phyloP scores from a whole-genome alignment of 2,888 invertebrate genomes.

The Melieria omissa region DNA sequence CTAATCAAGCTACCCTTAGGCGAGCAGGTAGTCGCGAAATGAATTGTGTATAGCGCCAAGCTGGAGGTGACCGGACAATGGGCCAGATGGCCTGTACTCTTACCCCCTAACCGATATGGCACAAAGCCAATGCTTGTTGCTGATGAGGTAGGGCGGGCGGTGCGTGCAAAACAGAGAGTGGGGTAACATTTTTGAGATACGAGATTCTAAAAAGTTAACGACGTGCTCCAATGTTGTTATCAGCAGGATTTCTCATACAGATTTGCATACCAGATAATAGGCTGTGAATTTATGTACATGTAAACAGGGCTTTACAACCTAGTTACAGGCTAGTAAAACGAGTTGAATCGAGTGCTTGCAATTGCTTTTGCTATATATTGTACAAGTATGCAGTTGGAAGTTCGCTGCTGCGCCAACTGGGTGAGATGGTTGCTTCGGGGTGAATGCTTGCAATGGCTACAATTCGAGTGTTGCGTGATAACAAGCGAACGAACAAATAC shows the following conservation, averaged over 20 bases:
- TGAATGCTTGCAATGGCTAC: too few species aligned
- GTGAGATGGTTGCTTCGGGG: too few species aligned
- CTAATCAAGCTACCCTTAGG: constrained; percentile 22
- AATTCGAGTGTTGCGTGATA: constrained; percentile 23
- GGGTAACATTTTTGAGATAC: constrained; percentile 55
- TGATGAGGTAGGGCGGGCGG: neutral
- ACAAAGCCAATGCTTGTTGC: neutral
- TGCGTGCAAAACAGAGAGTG: neutral
- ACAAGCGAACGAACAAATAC: neutral
- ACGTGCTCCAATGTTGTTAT: constrained; percentile 51
- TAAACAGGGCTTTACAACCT: constrained; percentile 67
- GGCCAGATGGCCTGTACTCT: too few species aligned
- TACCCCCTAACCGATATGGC: too few species aligned
- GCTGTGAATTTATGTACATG: constrained; percentile 46
- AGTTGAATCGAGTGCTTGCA: constrained; percentile 55
- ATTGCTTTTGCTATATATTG: neutral
- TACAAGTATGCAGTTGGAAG: neutral
- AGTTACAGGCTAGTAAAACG: constrained; percentile 67
- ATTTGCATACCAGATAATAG: constrained; percentile 49
- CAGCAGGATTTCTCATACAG: neutral
- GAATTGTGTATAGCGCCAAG: constrained; percentile 4
- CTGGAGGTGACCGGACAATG: neutral
- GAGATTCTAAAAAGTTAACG: constrained; percentile 65
- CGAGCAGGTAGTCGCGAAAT: neutral
- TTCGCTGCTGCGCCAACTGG: too few species aligned